These are phyloP conservation scores for Lucinisca nassula DNA, from an alignment of 2,888 invertebrate species.

Conservation along the genomic window DNA sequence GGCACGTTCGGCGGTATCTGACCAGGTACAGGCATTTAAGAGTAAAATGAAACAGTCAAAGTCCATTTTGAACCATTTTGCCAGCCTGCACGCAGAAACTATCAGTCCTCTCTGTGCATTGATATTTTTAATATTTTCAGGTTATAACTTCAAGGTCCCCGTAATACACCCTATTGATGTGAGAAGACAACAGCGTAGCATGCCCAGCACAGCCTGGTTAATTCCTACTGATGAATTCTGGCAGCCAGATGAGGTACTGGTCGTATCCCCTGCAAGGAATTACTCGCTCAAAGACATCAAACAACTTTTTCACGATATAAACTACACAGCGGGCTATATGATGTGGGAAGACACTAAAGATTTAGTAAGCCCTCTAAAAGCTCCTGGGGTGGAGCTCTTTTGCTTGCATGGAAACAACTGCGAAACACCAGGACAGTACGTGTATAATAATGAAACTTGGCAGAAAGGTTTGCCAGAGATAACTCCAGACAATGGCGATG, in stretches of 20 bases:
- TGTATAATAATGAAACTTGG: constrained; percentile 77
- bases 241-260: constrained; percentile 90
- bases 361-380: constrained; percentile 72
- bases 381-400: constrained; percentile 84
- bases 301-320: constrained; percentile 82
- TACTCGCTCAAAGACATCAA: constrained; percentile 85
- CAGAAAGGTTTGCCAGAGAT: constrained; percentile 82
- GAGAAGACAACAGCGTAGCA: constrained; percentile 96
- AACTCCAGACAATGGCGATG: constrained; percentile 96
- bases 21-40: no score
- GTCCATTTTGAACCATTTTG: no score
- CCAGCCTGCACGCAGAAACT: no score
- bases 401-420: constrained; percentile 83
- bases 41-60: no score
- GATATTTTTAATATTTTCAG: no score
- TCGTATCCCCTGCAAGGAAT: constrained; percentile 77
- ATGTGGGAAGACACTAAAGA: constrained; percentile 80
- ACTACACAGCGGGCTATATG: constrained; percentile 76
- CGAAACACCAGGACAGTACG: constrained; percentile 77
- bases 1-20: no score
- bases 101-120: no score
- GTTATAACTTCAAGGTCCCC: constrained; percentile 96
- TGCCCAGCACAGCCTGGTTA: constrained; percentile 98
- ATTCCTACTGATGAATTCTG: constrained; percentile 96
- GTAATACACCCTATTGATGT: constrained; percentile 94